Evolutionary conservation across 2,797 vertebrate genomes (phyloP), one percentile per base, ranked within the genome.

Genomic region (Pangasius larnaudii): DNA sequence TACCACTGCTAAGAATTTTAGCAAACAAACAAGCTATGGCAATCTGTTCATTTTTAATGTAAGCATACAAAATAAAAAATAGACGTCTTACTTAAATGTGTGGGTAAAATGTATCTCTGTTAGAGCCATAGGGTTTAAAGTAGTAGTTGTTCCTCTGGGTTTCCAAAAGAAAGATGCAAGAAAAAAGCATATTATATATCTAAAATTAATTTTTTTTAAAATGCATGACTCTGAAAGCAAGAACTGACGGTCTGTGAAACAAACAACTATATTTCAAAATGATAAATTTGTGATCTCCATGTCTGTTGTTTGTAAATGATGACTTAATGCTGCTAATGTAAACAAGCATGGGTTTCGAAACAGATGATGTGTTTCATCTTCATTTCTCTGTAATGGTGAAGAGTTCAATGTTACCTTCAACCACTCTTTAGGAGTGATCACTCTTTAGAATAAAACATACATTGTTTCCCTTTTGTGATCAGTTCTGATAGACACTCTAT

Each of bases 211-310:
- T 5, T 7, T n/a, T n/a, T n/a, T n/a, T n/a, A 59, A 59, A 59
- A 81, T 59, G 5, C 56, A 80, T 59, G 33, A 18, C 22, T 59
- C 19, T 3, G 22, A 39, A 42, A 61, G 56, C 36, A 27, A 42
- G 36, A 59, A 42, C 10, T 59, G 56, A 58, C 56, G 36, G 53
- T 3, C 49, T 22, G 9, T 79, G 18, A 13, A 77, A 77, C 74
- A 78, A 78, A 33, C 49, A 78, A 39, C n/a, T 10, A 80, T 80
- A 36, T 79, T 79, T 80, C 30, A 80, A 80, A 58, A 58, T 80
- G 22, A 36, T 58, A 33, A 33, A 79, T 58, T 24, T 36, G 19
- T 59, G 30, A 59, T 58, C 78, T 80, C 53, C 13, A 39, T 59
- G 22, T 24, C 36, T 61, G 58, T 65, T 83, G 59, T 65, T 83